phyloP scores from a whole-genome alignment of 2,797 vertebrate genomes.

The Linurgus olivaceus region DNA sequence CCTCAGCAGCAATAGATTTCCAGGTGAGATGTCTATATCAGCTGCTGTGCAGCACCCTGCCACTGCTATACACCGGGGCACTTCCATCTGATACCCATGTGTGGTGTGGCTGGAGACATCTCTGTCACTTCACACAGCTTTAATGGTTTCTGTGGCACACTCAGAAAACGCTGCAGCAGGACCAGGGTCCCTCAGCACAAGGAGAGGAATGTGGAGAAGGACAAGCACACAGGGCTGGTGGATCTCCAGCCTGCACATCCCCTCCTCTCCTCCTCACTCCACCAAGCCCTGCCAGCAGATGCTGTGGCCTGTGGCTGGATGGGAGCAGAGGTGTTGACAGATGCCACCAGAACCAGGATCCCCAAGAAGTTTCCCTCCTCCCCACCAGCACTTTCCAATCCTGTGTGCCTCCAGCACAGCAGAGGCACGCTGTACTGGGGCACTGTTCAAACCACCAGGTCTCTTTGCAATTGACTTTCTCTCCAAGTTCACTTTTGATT shows the following conservation, averaged over 20 bases:
- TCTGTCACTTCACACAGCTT: not conserved
- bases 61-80: not conserved
- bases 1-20: not conserved
- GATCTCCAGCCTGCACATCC: too few species aligned
- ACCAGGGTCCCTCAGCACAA: rapidly evolving
- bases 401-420: not conserved
- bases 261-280: not conserved
- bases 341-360: not conserved
- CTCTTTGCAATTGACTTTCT: slow-evolving; percentile 22
- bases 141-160: not conserved
- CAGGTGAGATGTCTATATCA: not conserved
- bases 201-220: not conserved
- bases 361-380: not conserved
- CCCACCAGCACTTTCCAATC: not conserved
- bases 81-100: not conserved
- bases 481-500: slow-evolving; percentile 39
- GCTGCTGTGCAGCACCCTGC: not conserved
- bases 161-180: not conserved
- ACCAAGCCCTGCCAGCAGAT: not conserved
- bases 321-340: not conserved
- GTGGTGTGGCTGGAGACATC: rapidly evolving
- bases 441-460: not conserved
- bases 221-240: rapidly evolving
- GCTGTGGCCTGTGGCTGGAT: not conserved
- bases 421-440: rapidly evolving